Percentiles rank a stretch among this genome's conserved stretches.
These are phyloP conservation scores for Bembecia ichneumoniformis DNA, from an alignment of 2,888 invertebrate genomes.

Conservation along the genomic window DNA sequence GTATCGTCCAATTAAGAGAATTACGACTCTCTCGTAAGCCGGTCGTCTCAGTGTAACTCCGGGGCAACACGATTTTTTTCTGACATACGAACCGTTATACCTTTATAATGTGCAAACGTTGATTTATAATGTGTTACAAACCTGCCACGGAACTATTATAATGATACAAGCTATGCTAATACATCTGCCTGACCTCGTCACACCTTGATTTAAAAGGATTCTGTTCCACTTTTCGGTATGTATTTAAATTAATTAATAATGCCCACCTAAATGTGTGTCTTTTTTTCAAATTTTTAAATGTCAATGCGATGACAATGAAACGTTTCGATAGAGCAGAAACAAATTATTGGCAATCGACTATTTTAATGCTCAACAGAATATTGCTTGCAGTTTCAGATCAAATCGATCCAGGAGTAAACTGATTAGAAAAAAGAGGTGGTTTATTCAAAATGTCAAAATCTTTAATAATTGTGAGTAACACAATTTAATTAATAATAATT, in stretches of 20 bases:
- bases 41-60: conserved; percentile 34
- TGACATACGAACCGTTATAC: conserved; percentile 14
- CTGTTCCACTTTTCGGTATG: conserved; percentile 58
- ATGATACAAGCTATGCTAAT: conserved; percentile 53
- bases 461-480: not conserved
- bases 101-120: conserved; percentile 14
- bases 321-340: conserved; percentile 40
- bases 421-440: not conserved
- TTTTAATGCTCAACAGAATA: conserved; percentile 24
- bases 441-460: not conserved
- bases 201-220: conserved; percentile 48
- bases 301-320: conserved; percentile 58
- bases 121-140: conserved; percentile 23
- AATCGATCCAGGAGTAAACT: not conserved
- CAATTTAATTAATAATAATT: no score
- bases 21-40: conserved; percentile 44
- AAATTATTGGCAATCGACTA: conserved; percentile 22
- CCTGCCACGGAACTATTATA: conserved; percentile 30
- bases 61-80: not conserved
- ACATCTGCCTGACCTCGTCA: conserved; percentile 49
- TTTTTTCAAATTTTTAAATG: conserved; percentile 39
- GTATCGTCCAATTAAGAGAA: conserved; percentile 43
- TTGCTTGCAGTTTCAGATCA: conserved; percentile 58
- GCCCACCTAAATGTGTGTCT: conserved; percentile 4
- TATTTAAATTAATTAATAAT: conserved; percentile 54